phyloP scores from a whole-genome alignment of 2,113 vertebrate species.

The Oreochromis niloticus region DNA sequence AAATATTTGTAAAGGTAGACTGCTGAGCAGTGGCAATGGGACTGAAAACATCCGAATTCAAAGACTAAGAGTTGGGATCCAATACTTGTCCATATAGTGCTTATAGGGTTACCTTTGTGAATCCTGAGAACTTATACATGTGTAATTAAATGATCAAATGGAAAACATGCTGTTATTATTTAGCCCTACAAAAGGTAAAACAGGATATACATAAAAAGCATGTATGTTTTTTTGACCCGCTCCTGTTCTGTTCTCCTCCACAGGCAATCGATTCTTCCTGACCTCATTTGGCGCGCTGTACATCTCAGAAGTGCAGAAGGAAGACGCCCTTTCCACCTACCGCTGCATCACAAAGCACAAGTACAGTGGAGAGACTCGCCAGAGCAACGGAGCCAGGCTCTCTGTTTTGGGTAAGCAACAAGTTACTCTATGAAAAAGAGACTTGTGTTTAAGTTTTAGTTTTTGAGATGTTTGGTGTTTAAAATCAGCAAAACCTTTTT shows the following conservation, averaged over 20 bases:
- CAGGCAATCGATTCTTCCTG: constrained; percentile 97
- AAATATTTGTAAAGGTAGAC: neutral
- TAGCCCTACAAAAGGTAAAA: neutral
- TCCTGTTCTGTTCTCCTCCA: constrained; percentile 28
- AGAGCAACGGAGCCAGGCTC: constrained; percentile 96
- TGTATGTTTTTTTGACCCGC: neutral
- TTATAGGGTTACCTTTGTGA: neutral
- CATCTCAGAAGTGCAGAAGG: constrained; percentile 98
- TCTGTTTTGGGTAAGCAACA: constrained; percentile 88
- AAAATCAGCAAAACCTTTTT: neutral
- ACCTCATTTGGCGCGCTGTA: constrained; percentile 93
- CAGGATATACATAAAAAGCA: neutral
- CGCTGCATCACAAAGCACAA: constrained; percentile 99
- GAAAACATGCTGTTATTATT: neutral
- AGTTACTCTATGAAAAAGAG: neutral
- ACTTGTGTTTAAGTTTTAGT: neutral
- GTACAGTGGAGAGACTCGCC: constrained; percentile 95
- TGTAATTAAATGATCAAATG: neutral
- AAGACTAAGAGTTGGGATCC: neutral
- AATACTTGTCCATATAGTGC: neutral
- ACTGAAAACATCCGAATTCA: neutral
- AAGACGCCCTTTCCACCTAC: constrained; percentile 97
- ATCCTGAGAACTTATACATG: neutral
- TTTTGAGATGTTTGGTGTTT: neutral
- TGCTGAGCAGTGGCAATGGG: neutral